A percentile compares a stretch with the other conserved stretches of the same genome.
Evolutionary conservation across 2,797 vertebrate species (phyloP).

Genomic region (Remorina albescens): DNA sequence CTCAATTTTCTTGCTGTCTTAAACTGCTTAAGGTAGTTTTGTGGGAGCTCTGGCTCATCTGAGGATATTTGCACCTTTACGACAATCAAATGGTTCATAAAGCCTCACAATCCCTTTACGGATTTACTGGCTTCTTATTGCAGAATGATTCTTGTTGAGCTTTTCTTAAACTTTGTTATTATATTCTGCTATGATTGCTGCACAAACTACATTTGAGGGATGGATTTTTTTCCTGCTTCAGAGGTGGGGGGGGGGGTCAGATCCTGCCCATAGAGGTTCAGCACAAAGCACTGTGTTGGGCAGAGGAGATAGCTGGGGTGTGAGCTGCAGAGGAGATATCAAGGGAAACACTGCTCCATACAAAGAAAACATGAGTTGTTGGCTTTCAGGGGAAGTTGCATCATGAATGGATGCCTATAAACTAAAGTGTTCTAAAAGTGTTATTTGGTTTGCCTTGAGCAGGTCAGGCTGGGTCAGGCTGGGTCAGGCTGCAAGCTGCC

Average conservation of each 20-base stretch:
- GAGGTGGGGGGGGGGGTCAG: neutral
- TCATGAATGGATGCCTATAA: neutral
- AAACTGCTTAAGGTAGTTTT: constrained; percentile 1
- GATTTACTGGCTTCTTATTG: constrained; percentile 19
- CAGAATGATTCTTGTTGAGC: neutral
- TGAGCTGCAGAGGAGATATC: constrained; percentile 44
- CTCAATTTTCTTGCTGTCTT: neutral
- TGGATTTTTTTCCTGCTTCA: constrained; percentile 13
- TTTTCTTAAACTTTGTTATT: neutral
- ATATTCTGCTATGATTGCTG: constrained; percentile 2
- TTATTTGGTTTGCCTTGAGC: neutral
- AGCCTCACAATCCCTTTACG: constrained; percentile 20
- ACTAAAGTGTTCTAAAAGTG: neutral
- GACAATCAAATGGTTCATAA: constrained; percentile 51
- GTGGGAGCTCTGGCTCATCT: constrained; percentile 1
- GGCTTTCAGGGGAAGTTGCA: neutral
- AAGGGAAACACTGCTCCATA: constrained; percentile 18
- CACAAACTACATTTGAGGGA: neutral
- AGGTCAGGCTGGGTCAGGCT: neutral
- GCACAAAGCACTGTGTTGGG: constrained; percentile 34
- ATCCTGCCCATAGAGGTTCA: neutral
- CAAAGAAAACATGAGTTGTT: constrained; percentile 22
- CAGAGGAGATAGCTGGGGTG: constrained; percentile 62
- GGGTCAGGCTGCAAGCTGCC: neutral
- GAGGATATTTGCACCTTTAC: constrained; percentile 40